phyloP scores from a whole-genome alignment of 2,888 invertebrate species.

The Temnothorax ravouxi region DNA sequence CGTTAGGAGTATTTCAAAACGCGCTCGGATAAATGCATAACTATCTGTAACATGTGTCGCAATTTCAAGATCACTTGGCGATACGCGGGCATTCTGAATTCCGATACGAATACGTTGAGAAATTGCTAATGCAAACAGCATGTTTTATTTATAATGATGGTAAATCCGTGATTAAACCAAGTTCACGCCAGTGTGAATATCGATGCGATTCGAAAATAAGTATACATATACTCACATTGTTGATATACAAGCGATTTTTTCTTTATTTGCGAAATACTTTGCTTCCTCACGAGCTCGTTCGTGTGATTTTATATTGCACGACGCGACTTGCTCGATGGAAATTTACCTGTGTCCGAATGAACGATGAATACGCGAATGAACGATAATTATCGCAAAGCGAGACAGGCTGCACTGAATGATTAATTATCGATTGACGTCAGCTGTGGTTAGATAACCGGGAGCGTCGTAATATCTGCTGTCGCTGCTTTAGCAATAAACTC shows the following conservation, averaged over 20 bases:
- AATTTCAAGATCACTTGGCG: slow-evolving; percentile 40
- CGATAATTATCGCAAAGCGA: slow-evolving; percentile 27
- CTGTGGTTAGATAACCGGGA: slow-evolving; percentile 19
- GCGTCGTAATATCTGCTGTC: neutral
- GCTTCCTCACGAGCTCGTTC: neutral
- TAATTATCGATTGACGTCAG: slow-evolving; percentile 38
- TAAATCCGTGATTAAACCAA: slow-evolving; percentile 7
- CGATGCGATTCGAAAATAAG: slow-evolving; percentile 36
- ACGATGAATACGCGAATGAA: slow-evolving; percentile 2
- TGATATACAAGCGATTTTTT: slow-evolving; percentile 16
- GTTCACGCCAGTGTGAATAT: neutral
- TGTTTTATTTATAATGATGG: slow-evolving; percentile 9
- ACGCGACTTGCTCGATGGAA: neutral
- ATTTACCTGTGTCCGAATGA: slow-evolving; percentile 4
- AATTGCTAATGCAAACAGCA: slow-evolving; percentile 14
- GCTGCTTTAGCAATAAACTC: slow-evolving; percentile 7
- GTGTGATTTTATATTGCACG: slow-evolving; percentile 4
- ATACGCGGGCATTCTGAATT: slow-evolving; percentile 1
- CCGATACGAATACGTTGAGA: slow-evolving; percentile 8
- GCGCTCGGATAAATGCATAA: slow-evolving; percentile 19
- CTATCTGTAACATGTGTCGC: slow-evolving; percentile 27
- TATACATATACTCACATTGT: neutral
- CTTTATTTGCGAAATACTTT: slow-evolving; percentile 36
- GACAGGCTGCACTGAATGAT: slow-evolving; percentile 32
- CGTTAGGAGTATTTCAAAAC: slow-evolving; percentile 36